A percentile compares a stretch with the other conserved stretches of the same genome.
These are phyloP conservation scores for Synaphobranchus kaupii DNA, from an alignment of 2,797 vertebrate species.

Conservation along the genomic window DNA sequence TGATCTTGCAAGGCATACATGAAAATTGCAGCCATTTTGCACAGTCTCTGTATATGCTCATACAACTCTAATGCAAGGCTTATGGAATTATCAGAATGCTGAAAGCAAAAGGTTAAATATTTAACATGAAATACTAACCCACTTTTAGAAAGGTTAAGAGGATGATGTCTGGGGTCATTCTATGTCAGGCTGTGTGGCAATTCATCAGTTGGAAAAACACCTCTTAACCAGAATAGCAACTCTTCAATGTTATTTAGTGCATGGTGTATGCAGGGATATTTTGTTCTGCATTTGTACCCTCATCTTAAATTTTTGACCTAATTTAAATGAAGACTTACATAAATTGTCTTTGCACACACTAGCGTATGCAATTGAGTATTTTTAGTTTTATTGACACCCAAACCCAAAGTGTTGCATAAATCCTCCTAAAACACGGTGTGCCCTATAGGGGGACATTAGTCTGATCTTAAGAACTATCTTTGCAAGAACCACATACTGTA, in stretches of 20 bases:
- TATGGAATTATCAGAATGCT: constrained; percentile 1
- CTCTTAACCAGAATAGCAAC: constrained; percentile 14
- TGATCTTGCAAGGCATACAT: background rate
- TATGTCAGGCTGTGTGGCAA: background rate
- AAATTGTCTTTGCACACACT: background rate
- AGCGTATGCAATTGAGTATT: background rate
- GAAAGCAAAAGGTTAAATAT: constrained; percentile 18
- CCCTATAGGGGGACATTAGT: too few species aligned
- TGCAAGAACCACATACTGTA: too few species aligned
- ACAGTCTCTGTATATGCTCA: background rate
- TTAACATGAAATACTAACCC: constrained; percentile 3
- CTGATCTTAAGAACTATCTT: too few species aligned
- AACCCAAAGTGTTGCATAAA: background rate
- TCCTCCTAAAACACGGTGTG: too few species aligned
- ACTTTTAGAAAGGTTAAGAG: constrained; percentile 18
- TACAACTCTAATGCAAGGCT: background rate
- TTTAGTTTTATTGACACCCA: background rate
- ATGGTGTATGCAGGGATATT: background rate
- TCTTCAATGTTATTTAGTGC: background rate
- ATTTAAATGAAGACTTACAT: background rate
- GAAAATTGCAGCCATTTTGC: background rate
- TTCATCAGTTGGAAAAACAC: background rate
- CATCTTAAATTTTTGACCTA: background rate
- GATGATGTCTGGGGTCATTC: background rate
- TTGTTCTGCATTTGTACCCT: background rate